A percentile compares a stretch with the other conserved stretches of the same genome.
phyloP scores from a whole-genome alignment of 2,797 vertebrate species.

The Bovichtus diacanthus region DNA sequence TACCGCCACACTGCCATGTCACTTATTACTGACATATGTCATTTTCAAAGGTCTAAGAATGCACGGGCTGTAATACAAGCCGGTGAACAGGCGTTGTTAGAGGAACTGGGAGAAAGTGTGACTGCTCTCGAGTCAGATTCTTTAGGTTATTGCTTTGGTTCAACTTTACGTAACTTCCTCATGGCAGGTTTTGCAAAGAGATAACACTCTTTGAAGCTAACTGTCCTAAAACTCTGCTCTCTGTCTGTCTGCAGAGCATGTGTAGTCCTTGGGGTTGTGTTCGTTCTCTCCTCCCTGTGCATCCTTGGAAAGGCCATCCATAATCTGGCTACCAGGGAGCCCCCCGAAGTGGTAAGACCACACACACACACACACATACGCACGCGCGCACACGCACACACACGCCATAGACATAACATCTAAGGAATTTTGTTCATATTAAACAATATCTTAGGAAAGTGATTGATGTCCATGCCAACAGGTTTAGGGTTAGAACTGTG shows the following conservation, averaged over 20 bases:
- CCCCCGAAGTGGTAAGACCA: conserved; percentile 95
- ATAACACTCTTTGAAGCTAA: not conserved
- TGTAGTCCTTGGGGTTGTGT: conserved; percentile 93
- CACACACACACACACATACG: conserved; percentile 9
- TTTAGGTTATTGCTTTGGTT: not conserved
- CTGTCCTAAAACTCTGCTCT: not conserved
- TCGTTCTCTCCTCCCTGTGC: conserved; percentile 94
- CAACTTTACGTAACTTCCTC: not conserved
- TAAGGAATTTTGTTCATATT: not conserved
- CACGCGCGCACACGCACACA: conserved; percentile 12
- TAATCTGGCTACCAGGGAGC: conserved; percentile 91
- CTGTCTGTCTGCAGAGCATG: conserved; percentile 88
- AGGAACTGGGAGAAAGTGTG: not conserved
- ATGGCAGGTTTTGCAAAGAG: not conserved
- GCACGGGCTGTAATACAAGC: not conserved
- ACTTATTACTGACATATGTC: not conserved
- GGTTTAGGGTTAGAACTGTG: conserved; percentile 2
- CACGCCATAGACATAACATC: not conserved
- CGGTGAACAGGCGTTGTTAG: not conserved
- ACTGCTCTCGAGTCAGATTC: too few relatives aligned
- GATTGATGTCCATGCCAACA: not conserved
- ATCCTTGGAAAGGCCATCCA: conserved; percentile 98
- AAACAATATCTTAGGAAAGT: not conserved
- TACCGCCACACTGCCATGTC: not conserved
- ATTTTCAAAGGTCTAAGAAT: not conserved